These are phyloP conservation scores for Gambelia wislizenii DNA, from an alignment of 2,797 vertebrate genomes.

Conservation along the genomic window DNA sequence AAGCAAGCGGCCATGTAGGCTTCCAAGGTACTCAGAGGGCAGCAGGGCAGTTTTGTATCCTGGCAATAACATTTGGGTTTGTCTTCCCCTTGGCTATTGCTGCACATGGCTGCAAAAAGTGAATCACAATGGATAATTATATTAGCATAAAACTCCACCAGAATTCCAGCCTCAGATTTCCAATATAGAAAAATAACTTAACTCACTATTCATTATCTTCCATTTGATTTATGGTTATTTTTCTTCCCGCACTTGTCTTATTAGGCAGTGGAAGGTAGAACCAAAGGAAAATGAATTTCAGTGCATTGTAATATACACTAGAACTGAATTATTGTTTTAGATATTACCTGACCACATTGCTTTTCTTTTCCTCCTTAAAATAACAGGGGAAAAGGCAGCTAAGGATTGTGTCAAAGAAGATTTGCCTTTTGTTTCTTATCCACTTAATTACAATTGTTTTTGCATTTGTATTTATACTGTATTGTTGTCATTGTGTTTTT, in stretches of 20 bases:
- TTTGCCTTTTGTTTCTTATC: background rate
- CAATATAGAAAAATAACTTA: background rate
- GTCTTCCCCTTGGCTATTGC: no score
- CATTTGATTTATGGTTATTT: constrained; percentile 22
- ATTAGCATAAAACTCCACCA: no score
- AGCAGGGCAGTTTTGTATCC: no score
- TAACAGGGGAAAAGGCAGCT: background rate
- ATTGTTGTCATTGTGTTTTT: background rate
- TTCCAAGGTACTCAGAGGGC: no score
- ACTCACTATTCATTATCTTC: background rate
- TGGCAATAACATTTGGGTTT: no score
- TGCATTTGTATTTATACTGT: background rate
- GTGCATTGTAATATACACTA: background rate
- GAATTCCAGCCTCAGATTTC: background rate
- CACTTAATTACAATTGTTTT: background rate
- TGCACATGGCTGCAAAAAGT: no score
- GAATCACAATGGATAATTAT: no score
- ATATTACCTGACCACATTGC: background rate
- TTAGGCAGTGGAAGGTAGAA: background rate
- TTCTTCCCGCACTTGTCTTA: constrained; percentile 19
- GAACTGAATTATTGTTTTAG: constrained; percentile 11
- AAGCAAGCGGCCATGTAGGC: no score
- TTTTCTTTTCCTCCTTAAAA: background rate
- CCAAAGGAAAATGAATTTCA: constrained; percentile 3
- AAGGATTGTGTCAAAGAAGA: background rate